Evolutionary conservation across 2,797 vertebrate species (phyloP), one percentile per base, ranked within the genome.

Genomic region (Mastacembelus armatus): DNA sequence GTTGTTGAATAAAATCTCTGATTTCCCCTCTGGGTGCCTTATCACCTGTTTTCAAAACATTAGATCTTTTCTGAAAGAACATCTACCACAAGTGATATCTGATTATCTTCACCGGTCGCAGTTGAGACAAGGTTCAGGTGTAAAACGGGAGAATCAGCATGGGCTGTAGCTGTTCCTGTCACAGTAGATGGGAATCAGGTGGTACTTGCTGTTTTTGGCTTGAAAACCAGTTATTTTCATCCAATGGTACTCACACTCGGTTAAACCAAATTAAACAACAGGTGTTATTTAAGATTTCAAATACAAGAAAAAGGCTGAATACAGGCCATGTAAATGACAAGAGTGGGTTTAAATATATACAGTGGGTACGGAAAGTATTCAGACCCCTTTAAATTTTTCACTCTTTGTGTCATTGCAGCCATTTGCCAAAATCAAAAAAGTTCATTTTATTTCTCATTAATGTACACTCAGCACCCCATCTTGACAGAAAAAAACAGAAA

Each of bases 31-130:
- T 22, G 14, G 27, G 40, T 24, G 54, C 40, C 42, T 38, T 36
- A 19, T 32, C 45, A 7, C 26, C 30, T 55, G 51, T 44, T 54
- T 51, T 2, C 2, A 57, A 52, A 67, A 29, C 74, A 32, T 22
- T 15, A 30, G 40, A 59, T 50, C 10, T 42, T 40, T 40, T 56
- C 44, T 70, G 10, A 55, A 42, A 40, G 21, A 36, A 30, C 12
- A 4, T 32, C 36, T 5, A 22, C 15, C 5, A 40, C 35, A 45
- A 54, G 5, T 21, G 9, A 14, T 10, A 27, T 29, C 27, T 35
- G 42, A 65, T 58, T 16, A 12, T 21, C 30, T 59, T 21, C 19
- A 33, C 15, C 40, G n/a, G 55, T 38, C 12, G 10, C 24, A 4
- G 27, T 19, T 0, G 4, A 49, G 26, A 18, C n/a, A 6, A 43